These are phyloP conservation scores for Megatriorchis doriae DNA, from an alignment of 2,113 vertebrate species.

Conservation along the genomic window DNA sequence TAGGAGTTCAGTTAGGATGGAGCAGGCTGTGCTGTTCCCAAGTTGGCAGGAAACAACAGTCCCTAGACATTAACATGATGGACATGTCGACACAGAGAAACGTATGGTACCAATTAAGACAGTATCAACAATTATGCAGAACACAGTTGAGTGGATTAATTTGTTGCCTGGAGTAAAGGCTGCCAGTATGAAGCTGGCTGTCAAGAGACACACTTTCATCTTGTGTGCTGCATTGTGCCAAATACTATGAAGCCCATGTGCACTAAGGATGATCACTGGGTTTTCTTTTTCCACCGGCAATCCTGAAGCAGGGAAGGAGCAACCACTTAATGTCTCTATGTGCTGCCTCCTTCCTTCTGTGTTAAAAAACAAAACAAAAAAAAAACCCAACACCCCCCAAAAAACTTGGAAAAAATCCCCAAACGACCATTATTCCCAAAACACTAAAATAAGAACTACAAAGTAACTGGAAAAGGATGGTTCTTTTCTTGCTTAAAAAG, in stretches of 20 bases:
- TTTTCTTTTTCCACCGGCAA: not conserved
- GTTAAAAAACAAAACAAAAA: not conserved
- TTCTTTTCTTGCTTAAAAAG: not conserved
- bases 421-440: not conserved
- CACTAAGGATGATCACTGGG: not conserved
- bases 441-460: not conserved
- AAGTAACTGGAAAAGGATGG: not conserved
- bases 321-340: not conserved
- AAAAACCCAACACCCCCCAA: too few relatives aligned
- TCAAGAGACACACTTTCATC: constrained; percentile 46
- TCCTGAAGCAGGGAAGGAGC: not conserved
- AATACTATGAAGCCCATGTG: not conserved
- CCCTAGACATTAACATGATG: constrained; percentile 23
- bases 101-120: constrained; percentile 59
- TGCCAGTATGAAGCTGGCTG: constrained; percentile 38
- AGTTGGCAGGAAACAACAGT: not conserved
- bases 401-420: not conserved
- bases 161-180: constrained; percentile 51
- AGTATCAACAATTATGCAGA: constrained; percentile 63
- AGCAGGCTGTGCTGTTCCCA: constrained; percentile 1
- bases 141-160: constrained; percentile 44
- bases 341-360: not conserved
- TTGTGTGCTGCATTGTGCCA: constrained; percentile 17
- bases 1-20: not conserved
- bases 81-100: not conserved